phyloP scores from a whole-genome alignment of 2,113 vertebrate species.

The Zapus hudsonius region DNA sequence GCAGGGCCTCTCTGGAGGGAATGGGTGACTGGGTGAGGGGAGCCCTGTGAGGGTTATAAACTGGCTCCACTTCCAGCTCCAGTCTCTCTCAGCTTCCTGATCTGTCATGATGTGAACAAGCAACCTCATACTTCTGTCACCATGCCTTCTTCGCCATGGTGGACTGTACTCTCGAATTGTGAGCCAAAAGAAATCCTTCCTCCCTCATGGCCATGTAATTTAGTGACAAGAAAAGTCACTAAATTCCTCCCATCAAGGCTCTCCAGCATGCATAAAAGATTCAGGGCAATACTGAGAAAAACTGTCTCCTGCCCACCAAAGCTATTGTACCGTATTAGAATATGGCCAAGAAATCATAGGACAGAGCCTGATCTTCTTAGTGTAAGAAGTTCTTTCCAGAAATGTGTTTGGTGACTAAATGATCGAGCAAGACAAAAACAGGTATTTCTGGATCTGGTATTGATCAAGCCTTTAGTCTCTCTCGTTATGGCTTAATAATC shows the following conservation, averaged over 20 bases:
- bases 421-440: neutral
- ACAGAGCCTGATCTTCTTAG: neutral
- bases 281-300: neutral
- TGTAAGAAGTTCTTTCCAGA: neutral
- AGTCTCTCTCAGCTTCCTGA: neutral
- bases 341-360: neutral
- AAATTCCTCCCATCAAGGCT: too few species aligned
- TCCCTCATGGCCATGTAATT: neutral
- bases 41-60: neutral
- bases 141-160: neutral
- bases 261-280: fast-evolving
- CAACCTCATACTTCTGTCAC: neutral
- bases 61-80: too few species aligned
- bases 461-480: neutral
- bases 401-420: neutral
- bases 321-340: neutral
- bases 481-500: neutral
- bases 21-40: neutral
- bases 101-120: neutral
- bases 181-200: neutral
- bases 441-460: neutral
- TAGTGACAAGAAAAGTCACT: neutral
- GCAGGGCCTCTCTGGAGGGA: neutral
- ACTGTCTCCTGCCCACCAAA: fast-evolving
- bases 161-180: neutral